phyloP scores from a whole-genome alignment of 1,140 invertebrate genomes.

The Diorhabda sublineata region DNA sequence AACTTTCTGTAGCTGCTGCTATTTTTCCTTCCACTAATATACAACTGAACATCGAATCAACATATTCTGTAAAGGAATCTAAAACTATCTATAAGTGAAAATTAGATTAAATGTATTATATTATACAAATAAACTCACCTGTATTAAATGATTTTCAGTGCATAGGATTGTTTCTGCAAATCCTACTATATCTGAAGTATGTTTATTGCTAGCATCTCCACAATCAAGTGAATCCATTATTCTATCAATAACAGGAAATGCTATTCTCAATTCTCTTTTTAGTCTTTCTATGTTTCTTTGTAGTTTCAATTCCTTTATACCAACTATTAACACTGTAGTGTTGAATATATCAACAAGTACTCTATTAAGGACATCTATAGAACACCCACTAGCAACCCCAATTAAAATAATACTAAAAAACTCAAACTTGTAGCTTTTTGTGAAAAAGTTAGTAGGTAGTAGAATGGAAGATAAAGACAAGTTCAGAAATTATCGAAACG shows the following conservation, averaged over 20 bases:
- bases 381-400: constrained; percentile 60
- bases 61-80: constrained; percentile 69
- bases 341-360: constrained; percentile 70
- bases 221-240: constrained; percentile 68
- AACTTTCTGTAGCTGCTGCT: constrained; percentile 72
- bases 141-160: constrained; percentile 65
- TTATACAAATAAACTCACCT: constrained; percentile 51
- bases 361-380: constrained; percentile 57
- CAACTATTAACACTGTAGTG: constrained; percentile 70
- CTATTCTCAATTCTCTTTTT: constrained; percentile 72
- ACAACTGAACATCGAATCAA: constrained; percentile 75
- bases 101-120: not conserved
- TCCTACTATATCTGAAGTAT: constrained; percentile 58
- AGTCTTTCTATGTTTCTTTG: constrained; percentile 73
- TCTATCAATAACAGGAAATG: constrained; percentile 68
- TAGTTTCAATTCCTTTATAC: constrained; percentile 69
- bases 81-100: constrained; percentile 61
- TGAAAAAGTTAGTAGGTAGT: too few species aligned
- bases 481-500: too few species aligned
- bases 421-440: too few species aligned
- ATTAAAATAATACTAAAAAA: constrained; percentile 60
- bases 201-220: constrained; percentile 54
- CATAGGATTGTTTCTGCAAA: constrained; percentile 63
- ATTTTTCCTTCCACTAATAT: constrained; percentile 70
- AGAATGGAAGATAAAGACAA: too few species aligned